These are phyloP conservation scores for Herpailurus yagouaroundi DNA, from an alignment of 2,113 vertebrate genomes.

Conservation along the genomic window DNA sequence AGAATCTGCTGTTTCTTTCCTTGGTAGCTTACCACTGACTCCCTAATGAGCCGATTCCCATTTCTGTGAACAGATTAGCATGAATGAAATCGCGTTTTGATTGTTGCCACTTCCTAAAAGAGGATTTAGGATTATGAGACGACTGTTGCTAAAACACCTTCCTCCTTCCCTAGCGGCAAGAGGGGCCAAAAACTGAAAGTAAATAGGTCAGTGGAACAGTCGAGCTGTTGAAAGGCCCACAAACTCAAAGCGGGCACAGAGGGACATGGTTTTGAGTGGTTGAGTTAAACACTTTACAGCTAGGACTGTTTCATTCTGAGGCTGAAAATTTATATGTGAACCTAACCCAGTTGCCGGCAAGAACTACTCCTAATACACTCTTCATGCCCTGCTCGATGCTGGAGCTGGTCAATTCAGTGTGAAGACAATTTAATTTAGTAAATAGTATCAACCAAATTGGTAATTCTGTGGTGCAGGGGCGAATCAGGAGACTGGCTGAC, in stretches of 20 bases:
- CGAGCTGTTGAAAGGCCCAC: background rate
- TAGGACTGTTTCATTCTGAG: background rate
- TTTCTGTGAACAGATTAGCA: background rate
- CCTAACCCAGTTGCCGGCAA: constrained; percentile 30
- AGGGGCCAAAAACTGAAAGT: background rate
- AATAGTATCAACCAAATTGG: constrained; percentile 27
- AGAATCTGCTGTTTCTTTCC: background rate
- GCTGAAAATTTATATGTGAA: constrained; percentile 2
- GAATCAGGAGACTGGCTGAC: background rate
- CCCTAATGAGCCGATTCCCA: background rate
- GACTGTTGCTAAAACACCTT: background rate
- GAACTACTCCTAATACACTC: constrained; percentile 28
- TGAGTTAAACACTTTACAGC: constrained; percentile 23
- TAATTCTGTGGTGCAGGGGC: background rate
- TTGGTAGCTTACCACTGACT: background rate
- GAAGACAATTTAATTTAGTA: constrained; percentile 61
- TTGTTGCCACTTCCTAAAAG: background rate
- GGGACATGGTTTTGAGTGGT: background rate
- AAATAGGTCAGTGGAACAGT: constrained; percentile 63
- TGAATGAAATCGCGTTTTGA: background rate
- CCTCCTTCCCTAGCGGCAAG: background rate
- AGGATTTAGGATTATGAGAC: background rate
- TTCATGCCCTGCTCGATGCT: background rate
- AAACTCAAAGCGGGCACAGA: background rate
- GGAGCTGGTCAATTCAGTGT: background rate